Evolutionary conservation across 2,113 vertebrate species (phyloP).

Genomic region (Marcusenius ussheri): DNA sequence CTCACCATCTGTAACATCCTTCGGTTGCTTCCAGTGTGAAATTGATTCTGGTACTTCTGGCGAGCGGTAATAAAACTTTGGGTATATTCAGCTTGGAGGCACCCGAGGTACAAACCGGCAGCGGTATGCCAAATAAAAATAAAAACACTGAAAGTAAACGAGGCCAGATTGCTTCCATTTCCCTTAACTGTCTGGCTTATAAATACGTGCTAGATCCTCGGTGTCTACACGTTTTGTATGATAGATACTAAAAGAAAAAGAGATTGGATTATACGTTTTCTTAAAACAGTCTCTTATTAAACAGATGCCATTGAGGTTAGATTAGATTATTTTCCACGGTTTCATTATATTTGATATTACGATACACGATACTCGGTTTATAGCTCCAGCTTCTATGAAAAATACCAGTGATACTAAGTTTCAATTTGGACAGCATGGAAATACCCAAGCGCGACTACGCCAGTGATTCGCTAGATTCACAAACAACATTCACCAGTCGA

Average conservation of each 20-base stretch:
- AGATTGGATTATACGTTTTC: neutral
- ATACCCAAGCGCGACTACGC: neutral
- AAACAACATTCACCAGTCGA: neutral
- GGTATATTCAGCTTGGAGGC: slow-evolving; percentile 81
- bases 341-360: neutral
- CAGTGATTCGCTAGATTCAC: neutral
- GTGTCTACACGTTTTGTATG: neutral
- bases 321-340: neutral
- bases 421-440: slow-evolving; percentile 9
- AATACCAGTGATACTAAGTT: slow-evolving; percentile 14
- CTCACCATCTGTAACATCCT: slow-evolving; percentile 95
- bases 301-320: neutral
- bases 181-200: neutral
- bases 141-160: neutral
- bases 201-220: neutral
- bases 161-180: slow-evolving; percentile 30
- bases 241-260: neutral
- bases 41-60: slow-evolving; percentile 74
- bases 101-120: neutral
- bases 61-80: slow-evolving; percentile 82
- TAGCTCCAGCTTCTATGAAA: neutral
- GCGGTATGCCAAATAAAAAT: slow-evolving; percentile 5
- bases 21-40: slow-evolving; percentile 85
- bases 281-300: neutral
- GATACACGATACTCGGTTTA: neutral